Evolutionary conservation across 2,888 invertebrate genomes (phyloP), one percentile per base, ranked within the genome.

Genomic region (Erynnis tages): DNA sequence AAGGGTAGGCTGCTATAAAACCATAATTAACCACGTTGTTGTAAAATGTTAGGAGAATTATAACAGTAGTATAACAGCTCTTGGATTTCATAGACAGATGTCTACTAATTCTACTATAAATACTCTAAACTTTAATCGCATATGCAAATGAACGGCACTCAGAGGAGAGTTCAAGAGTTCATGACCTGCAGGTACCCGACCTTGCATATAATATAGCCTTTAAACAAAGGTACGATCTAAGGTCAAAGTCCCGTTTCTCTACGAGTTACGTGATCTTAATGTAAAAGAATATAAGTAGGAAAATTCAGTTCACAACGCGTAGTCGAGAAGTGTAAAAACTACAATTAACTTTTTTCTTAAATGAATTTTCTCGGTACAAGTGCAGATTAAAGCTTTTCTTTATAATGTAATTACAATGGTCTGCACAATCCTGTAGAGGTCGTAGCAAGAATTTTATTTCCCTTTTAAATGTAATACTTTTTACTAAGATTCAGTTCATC

Each of bases 71-170:
- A n/a, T n/a, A n/a, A n/a, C n/a, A n/a, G n/a, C n/a, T n/a, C n/a
- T n/a, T n/a, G n/a, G n/a, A n/a, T n/a, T n/a, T n/a, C n/a, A n/a
- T n/a, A n/a, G n/a, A n/a, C n/a, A n/a, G n/a, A n/a, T n/a, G n/a
- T n/a, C 34, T 14, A 13, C n/a, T 32, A 29, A 29, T 14, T 10
- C 38, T 4, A 40, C 8, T 6, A 46, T 44, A 52, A 54, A 54
- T 62, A 69, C 66, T 70, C 59, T 55, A 63, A 75, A 68, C 61
- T 64, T 66, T 77, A 78, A 76, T 81, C 73, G 61, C 62, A 68
- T 72, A 80, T 79, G 76, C 73, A 76, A 77, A 80, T 71, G 60
- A 60, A 65, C 53, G 57, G 54, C 62, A 58, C 60, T 58, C 58
- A 45, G 46, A 59, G 54, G 57, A 55, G 55, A 62, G 67, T 65